Conservation (phyloP, 2,888 invertebrate genomes). For the Laothoe populi region DNA sequence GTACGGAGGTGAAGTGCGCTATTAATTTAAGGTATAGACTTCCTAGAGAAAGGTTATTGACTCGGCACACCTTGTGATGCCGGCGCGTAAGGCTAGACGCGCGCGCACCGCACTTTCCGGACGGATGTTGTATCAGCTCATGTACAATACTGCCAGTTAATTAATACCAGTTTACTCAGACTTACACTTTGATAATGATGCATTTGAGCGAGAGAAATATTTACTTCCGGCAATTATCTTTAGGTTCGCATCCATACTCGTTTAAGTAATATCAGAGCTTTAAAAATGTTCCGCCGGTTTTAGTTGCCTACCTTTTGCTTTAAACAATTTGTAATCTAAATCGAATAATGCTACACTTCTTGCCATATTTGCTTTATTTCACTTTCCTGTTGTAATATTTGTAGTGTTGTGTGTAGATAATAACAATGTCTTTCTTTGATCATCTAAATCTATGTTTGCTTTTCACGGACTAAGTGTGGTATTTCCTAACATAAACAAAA, state of each 20-base stretch:
- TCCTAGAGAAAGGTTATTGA: slow-evolving; percentile 69
- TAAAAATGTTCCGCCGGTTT: no score
- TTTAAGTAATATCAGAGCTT: neutral
- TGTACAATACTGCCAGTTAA: slow-evolving; percentile 40
- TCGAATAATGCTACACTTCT: no score
- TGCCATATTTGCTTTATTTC: no score
- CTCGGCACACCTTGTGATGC: slow-evolving; percentile 69
- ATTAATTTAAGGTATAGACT: slow-evolving; percentile 72
- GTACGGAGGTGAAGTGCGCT: slow-evolving; percentile 44
- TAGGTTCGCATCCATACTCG: neutral
- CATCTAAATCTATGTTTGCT: no score
- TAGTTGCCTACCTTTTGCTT: no score
- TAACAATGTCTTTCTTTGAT: no score
- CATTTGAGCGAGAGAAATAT: neutral
- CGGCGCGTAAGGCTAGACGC: slow-evolving; percentile 52
- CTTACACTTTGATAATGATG: neutral
- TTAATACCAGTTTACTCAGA: slow-evolving; percentile 33
- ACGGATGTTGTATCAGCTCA: slow-evolving; percentile 40
- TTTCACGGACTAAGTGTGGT: no score
- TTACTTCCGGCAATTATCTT: neutral
- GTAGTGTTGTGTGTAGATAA: no score
- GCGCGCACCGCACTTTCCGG: slow-evolving; percentile 56
- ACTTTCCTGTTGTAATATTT: no score
- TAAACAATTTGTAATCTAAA: no score
- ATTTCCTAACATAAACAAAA: no score